Conservation (phyloP, 2,888 invertebrate genomes). For the Ischnura elegans region DNA sequence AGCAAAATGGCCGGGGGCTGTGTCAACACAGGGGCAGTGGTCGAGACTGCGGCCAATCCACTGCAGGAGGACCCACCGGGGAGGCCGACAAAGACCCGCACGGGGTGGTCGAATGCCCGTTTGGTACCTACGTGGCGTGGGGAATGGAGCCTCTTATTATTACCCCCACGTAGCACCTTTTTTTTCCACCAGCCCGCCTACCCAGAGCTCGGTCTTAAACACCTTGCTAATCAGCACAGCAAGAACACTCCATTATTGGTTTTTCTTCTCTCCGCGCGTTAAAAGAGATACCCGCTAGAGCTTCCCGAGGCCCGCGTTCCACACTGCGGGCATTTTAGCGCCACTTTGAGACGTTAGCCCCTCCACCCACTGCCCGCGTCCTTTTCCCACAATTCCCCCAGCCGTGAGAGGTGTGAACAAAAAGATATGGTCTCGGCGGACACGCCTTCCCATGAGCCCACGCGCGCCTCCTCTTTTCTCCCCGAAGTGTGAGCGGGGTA, state of each 20-base stretch:
- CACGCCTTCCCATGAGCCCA: slow-evolving; percentile 43
- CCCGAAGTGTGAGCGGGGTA: neutral
- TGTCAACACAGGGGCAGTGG: neutral
- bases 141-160: slow-evolving; percentile 60
- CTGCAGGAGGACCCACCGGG: neutral
- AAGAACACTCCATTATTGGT: slow-evolving; percentile 69
- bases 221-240: slow-evolving; percentile 69
- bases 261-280: slow-evolving; percentile 59
- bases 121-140: slow-evolving; percentile 18
- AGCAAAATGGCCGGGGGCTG: neutral
- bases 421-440: neutral
- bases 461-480: neutral
- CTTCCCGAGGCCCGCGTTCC: slow-evolving; percentile 3
- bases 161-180: neutral
- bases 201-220: slow-evolving; percentile 53
- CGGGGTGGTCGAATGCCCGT: neutral
- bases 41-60: neutral
- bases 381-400: neutral
- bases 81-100: slow-evolving; percentile 56
- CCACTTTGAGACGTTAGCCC: neutral
- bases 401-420: slow-evolving; percentile 40
- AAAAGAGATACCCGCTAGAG: no score
- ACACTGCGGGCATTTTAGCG: slow-evolving; percentile 65
- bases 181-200: neutral
- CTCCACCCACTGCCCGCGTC: neutral